These are phyloP conservation scores for Papilio demoleus DNA, from an alignment of 2,888 invertebrate genomes.

Conservation along the genomic window DNA sequence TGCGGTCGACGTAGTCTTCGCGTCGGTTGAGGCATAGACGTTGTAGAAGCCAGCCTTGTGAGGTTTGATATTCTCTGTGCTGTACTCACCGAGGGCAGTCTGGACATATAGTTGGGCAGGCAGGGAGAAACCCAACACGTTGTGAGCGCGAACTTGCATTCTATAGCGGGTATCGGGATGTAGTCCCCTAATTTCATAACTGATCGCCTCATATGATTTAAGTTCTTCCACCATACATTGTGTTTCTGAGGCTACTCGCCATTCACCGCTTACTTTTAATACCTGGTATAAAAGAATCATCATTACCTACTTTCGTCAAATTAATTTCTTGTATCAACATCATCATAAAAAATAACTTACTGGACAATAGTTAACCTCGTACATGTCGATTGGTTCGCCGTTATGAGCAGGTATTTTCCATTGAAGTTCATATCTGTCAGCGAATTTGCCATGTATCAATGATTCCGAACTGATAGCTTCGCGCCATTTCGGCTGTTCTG, in stretches of 20 bases:
- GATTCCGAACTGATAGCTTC: conserved; percentile 74
- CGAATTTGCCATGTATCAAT: conserved; percentile 82
- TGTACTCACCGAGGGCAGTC: conserved; percentile 94
- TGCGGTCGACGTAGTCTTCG: conserved; percentile 62
- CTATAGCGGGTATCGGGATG: conserved; percentile 92
- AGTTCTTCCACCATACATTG: conserved; percentile 85
- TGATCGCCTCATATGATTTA: conserved; percentile 85
- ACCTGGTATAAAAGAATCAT: conserved; percentile 74
- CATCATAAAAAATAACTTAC: conserved; percentile 75
- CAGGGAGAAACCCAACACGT: conserved; percentile 91
- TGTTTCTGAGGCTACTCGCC: conserved; percentile 82
- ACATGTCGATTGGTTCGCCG: conserved; percentile 93
- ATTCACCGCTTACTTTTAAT: conserved; percentile 86
- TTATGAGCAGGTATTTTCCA: conserved; percentile 95
- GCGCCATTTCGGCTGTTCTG: conserved; percentile 85
- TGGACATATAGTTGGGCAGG: conserved; percentile 91
- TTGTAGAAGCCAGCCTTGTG: conserved; percentile 79
- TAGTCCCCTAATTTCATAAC: conserved; percentile 87
- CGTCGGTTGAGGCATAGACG: conserved; percentile 74
- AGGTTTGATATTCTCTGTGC: conserved; percentile 76
- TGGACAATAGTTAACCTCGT: conserved; percentile 91
- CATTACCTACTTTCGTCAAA: neutral
- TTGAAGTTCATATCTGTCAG: conserved; percentile 90
- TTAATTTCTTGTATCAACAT: neutral
- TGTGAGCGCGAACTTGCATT: conserved; percentile 93